Evolutionary conservation across 2,888 invertebrate genomes (phyloP).

Genomic region (Euplexia lucipara): DNA sequence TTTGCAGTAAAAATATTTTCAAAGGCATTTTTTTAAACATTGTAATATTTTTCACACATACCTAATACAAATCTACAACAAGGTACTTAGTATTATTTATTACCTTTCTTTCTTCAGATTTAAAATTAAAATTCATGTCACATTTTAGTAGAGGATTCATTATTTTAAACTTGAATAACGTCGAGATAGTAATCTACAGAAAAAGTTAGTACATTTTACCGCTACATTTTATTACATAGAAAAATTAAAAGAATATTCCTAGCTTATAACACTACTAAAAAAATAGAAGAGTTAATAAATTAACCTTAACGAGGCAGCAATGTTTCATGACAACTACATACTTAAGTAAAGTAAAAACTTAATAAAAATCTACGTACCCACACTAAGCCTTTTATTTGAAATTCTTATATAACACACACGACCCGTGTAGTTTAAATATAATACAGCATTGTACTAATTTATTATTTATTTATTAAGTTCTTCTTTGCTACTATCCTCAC

Average conservation of each 20-base stretch:
- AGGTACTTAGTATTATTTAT: conserved; percentile 1
- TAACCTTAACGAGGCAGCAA: not conserved
- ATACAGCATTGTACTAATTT: no score
- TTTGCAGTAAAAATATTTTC: no score
- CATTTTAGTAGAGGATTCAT: conserved; percentile 12
- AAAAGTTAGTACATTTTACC: not conserved
- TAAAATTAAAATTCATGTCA: conserved; percentile 30
- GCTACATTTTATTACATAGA: not conserved
- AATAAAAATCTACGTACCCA: conserved; percentile 20
- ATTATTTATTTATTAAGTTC: no score
- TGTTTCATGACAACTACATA: conserved; percentile 10
- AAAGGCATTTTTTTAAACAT: not conserved
- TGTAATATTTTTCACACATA: conserved; percentile 9
- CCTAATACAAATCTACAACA: conserved; percentile 10
- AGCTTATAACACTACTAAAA: not conserved
- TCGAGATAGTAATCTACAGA: not conserved
- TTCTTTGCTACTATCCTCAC: no score
- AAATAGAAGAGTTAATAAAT: conserved; percentile 9
- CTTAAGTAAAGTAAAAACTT: conserved; percentile 10
- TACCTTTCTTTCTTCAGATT: conserved; percentile 11
- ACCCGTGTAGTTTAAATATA: not conserved
- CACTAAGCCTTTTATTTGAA: no score
- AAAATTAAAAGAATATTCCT: not conserved
- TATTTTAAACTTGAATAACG: conserved; percentile 16
- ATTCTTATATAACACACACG: not conserved